phyloP scores from a whole-genome alignment of 2,797 vertebrate species.

The Setipinna tenuifilis region DNA sequence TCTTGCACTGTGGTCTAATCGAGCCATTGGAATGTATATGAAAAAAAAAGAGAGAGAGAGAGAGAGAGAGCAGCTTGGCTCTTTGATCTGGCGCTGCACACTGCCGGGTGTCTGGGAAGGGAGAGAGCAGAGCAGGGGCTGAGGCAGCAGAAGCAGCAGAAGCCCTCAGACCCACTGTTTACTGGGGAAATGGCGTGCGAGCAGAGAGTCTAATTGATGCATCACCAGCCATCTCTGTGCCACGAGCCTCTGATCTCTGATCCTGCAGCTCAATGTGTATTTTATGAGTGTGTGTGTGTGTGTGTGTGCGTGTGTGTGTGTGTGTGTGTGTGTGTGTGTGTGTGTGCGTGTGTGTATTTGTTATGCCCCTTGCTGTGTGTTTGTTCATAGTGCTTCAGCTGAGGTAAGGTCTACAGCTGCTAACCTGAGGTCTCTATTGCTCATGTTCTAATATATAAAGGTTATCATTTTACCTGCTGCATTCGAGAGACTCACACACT shows the following conservation, averaged over 20 bases:
- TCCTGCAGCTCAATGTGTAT: no score
- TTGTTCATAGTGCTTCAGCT: not conserved
- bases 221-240: not conserved
- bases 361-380: not conserved
- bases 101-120: not conserved
- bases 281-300: conserved; percentile 15
- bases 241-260: not conserved
- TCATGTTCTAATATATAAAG: not conserved
- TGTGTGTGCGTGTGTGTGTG: conserved; percentile 8
- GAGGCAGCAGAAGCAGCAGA: not conserved
- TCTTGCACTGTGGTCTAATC: conserved; percentile 40
- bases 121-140: not conserved
- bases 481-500: not conserved
- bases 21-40: conserved; percentile 41
- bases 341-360: no score
- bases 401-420: not conserved
- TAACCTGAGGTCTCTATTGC: not conserved
- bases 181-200: not conserved
- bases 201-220: not conserved
- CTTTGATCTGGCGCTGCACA: conserved; percentile 7
- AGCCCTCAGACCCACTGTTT: not conserved
- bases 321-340: not conserved
- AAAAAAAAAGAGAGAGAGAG: conserved; percentile 18
- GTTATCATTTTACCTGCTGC: not conserved
- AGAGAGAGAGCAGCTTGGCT: conserved; percentile 29